Evolutionary conservation across 1,140 invertebrate species (phyloP), one percentile per base, ranked within the genome.

Genomic region (Nomia melanderi): DNA sequence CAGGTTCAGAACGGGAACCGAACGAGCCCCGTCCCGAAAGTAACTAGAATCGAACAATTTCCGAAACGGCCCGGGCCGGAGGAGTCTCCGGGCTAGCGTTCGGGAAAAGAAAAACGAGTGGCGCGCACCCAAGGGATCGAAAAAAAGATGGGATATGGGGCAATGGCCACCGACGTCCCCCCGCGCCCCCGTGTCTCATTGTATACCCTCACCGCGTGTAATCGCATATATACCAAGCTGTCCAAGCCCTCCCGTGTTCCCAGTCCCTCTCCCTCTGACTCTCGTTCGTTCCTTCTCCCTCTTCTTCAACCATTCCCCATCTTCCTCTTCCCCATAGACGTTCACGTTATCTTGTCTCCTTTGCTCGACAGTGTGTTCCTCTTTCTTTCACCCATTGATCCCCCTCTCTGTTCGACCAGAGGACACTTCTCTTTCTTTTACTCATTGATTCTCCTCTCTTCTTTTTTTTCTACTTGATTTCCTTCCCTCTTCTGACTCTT

Each of bases 151-250:
- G 77, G 73, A 86, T 84, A 86, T 84, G 71, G 85, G 84, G 77
- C 84, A 86, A 84, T 80, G 84, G 60, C 47, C 79, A 84, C 63
- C 60, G 71, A 31, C 47, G 65, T 27, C 59, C 62, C 57, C 69
- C 39, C 60, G 27, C 14, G 23, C 60, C 27, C 54, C 33, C 23
- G n/a, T 57, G 64, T 57, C 27, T 56, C 63, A 82, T 77, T 78
- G 79, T 73, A 59, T 78, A 81, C 54, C 23, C 69, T 73, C 57
- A 50, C 69, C 63, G 66, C 62, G 44, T 77, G 73, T 82, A 85
- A 85, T 86, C 83, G 73, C 74, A 75, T 80, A 85, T 74, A 82
- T 64, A 80, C 78, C 64, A 85, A 85, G 83, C 78, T 83, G 81
- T 78, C 79, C 84, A 76, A 72, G 31, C 56, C 59, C 64, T 74